These are phyloP conservation scores for Nycteola revayana DNA, from an alignment of 2,888 invertebrate genomes.

Conservation along the genomic window DNA sequence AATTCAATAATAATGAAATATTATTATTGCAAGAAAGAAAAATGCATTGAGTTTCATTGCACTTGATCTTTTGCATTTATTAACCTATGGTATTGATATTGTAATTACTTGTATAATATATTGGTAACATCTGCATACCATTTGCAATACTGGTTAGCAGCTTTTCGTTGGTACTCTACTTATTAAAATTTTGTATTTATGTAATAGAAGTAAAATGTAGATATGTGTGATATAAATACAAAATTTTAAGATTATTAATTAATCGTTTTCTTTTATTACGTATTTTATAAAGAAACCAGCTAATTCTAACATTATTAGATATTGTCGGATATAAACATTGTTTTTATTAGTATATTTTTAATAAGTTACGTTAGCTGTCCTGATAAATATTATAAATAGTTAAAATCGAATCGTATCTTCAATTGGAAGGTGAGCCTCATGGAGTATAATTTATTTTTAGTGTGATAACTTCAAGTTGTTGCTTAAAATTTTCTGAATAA, in stretches of 20 bases:
- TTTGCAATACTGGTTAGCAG: constrained; percentile 79
- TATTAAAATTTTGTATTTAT: constrained; percentile 83
- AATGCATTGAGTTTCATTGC: constrained; percentile 73
- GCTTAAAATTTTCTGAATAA: constrained; percentile 76
- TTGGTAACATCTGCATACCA: constrained; percentile 77
- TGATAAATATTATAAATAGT: constrained; percentile 62
- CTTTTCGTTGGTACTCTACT: constrained; percentile 75
- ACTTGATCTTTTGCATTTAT: constrained; percentile 83
- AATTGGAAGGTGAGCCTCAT: constrained; percentile 65
- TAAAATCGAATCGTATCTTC: constrained; percentile 65
- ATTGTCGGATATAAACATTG: constrained; percentile 70
- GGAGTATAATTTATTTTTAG: constrained; percentile 77
- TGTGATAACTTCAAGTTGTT: constrained; percentile 78
- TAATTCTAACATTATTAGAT: constrained; percentile 66
- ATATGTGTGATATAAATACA: constrained; percentile 82
- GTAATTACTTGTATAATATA: constrained; percentile 83
- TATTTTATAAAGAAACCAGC: constrained; percentile 71
- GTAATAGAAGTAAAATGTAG: constrained; percentile 81
- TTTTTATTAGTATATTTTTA: constrained; percentile 74
- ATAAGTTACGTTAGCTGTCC: constrained; percentile 73
- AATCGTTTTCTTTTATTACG: constrained; percentile 76
- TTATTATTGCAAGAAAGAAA: constrained; percentile 52
- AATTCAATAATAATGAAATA: constrained; percentile 58
- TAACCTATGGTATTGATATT: constrained; percentile 82
- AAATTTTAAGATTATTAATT: constrained; percentile 78